phyloP scores from a whole-genome alignment of 2,113 vertebrate genomes.

The Catharus minimus region DNA sequence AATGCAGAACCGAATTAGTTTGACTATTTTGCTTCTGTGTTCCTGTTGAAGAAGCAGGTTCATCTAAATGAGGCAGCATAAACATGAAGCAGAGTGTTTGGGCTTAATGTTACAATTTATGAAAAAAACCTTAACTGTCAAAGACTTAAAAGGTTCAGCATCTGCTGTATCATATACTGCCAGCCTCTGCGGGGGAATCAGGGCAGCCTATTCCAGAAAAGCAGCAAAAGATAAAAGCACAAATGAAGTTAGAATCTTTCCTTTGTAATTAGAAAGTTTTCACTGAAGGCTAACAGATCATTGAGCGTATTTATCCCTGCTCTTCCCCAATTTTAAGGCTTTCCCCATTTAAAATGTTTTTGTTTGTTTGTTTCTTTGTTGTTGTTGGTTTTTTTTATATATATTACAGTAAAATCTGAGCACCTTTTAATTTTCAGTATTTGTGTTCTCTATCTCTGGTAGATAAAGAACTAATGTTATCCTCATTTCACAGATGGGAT shows the following conservation, averaged over 20 bases:
- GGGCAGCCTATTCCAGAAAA: not conserved
- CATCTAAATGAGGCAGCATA: conserved; percentile 1
- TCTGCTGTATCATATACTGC: not conserved
- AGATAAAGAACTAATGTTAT: conserved; percentile 9
- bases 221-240: not conserved
- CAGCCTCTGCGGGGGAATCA: not conserved
- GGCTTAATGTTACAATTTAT: conserved; percentile 4
- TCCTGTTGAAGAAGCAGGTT: not conserved
- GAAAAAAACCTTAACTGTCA: not conserved
- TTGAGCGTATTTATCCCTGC: not conserved
- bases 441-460: not conserved
- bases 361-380: not conserved
- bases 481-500: not conserved
- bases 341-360: not conserved
- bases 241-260: not conserved
- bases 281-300: not conserved
- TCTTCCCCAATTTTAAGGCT: not conserved
- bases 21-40: not conserved
- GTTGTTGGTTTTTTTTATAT: no score
- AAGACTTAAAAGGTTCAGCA: conserved; percentile 14
- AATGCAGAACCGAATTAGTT: not conserved
- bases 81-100: not conserved
- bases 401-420: not conserved
- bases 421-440: not conserved
- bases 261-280: not conserved